phyloP scores from a whole-genome alignment of 2,113 vertebrate species.

The Onychorhynchus coronatus region DNA sequence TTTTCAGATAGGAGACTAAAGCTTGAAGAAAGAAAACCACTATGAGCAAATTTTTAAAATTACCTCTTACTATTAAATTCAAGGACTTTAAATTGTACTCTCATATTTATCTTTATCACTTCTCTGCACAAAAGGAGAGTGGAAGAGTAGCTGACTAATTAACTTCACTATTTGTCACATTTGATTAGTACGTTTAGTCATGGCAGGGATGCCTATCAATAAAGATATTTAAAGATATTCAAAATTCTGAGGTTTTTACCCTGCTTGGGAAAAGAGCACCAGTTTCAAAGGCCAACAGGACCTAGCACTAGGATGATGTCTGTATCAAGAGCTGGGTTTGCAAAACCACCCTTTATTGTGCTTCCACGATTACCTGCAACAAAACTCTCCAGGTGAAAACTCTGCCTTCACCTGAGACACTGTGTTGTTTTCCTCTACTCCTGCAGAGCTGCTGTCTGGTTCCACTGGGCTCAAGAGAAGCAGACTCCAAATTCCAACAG shows the following conservation, averaged over 20 bases:
- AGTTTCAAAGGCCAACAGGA: neutral
- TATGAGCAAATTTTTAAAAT: neutral
- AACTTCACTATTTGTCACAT: slow-evolving; percentile 1
- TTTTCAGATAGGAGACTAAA: slow-evolving; percentile 26
- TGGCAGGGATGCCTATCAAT: neutral
- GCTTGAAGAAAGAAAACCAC: neutral
- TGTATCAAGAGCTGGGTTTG: neutral
- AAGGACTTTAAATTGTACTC: neutral
- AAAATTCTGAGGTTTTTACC: neutral
- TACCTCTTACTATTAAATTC: slow-evolving; percentile 6
- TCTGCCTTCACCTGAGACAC: neutral
- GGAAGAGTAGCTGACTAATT: neutral
- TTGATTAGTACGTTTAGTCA: neutral
- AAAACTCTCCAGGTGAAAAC: neutral
- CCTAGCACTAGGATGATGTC: neutral
- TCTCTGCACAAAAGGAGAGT: neutral
- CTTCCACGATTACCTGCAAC: neutral
- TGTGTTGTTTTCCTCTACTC: neutral
- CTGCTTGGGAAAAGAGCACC: neutral
- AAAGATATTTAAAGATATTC: neutral
- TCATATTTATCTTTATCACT: slow-evolving; percentile 5
- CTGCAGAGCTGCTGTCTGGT: neutral
- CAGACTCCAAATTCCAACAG: fast-evolving
- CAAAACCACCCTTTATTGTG: neutral
- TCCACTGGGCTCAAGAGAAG: neutral